Conservation (phyloP, 2,797 vertebrate genomes). For the Heteromormyrus szaboi region DNA sequence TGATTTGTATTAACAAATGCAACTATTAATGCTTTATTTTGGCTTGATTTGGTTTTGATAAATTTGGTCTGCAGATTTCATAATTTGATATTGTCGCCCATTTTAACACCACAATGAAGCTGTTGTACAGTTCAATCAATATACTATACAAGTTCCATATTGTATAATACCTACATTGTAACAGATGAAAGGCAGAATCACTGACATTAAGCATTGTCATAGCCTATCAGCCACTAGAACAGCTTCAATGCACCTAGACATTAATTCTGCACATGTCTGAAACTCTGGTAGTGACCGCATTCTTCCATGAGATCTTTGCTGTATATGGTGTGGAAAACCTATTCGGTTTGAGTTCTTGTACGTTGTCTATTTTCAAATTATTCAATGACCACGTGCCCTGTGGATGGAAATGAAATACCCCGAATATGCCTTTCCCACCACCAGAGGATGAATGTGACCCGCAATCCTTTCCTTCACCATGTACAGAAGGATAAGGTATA, state of each 20-base stretch:
- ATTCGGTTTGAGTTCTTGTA: background rate
- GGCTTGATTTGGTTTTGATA: background rate
- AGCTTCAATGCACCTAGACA: background rate
- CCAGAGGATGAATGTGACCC: background rate
- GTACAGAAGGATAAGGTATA: background rate
- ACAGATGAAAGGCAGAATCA: background rate
- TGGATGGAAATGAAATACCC: background rate
- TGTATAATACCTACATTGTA: background rate
- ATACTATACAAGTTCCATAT: background rate
- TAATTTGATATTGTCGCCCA: background rate
- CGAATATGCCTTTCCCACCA: background rate
- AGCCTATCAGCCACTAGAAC: background rate
- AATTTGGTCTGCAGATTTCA: background rate
- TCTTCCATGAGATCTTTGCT: background rate
- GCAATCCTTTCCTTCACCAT: background rate
- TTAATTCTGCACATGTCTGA: background rate
- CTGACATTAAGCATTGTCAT: background rate
- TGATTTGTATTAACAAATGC: background rate
- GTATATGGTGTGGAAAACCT: background rate
- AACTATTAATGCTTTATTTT: background rate
- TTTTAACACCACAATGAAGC: background rate
- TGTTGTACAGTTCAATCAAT: background rate
- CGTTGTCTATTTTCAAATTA: background rate
- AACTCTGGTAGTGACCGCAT: background rate
- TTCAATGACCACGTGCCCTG: background rate